phyloP scores from a whole-genome alignment of 2,888 invertebrate genomes.

The Campoplex capitator region DNA sequence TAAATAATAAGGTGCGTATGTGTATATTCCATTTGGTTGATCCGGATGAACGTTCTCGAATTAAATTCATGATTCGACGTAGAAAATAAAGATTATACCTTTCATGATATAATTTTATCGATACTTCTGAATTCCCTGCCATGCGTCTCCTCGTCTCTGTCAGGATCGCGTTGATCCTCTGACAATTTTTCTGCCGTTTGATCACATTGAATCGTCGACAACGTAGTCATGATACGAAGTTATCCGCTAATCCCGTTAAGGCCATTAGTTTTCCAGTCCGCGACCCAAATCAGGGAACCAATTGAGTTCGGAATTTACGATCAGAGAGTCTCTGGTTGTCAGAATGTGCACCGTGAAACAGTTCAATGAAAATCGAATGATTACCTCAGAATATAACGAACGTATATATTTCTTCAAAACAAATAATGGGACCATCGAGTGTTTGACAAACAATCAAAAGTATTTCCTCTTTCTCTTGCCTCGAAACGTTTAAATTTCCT shows the following conservation, averaged over 20 bases:
- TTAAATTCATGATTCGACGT: conserved; percentile 25
- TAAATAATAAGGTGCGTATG: conserved; percentile 6
- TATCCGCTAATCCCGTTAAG: conserved; percentile 41
- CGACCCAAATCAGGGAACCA: conserved; percentile 29
- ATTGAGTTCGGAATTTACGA: conserved; percentile 47
- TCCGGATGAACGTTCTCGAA: background rate
- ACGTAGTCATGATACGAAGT: conserved; percentile 27
- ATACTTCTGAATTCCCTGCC: conserved; percentile 2
- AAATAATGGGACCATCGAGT: background rate
- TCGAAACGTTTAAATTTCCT: too few relatives aligned
- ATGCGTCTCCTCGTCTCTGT: background rate
- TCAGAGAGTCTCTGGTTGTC: conserved; percentile 18
- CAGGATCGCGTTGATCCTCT: conserved; percentile 7
- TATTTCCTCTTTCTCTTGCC: too few relatives aligned
- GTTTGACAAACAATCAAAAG: background rate
- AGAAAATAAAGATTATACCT: conserved; percentile 1
- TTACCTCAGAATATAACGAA: conserved; percentile 3
- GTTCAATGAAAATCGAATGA: conserved; percentile 33
- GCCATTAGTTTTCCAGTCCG: conserved; percentile 52
- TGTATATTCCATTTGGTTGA: background rate
- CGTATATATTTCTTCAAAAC: conserved; percentile 4
- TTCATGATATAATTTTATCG: conserved; percentile 5
- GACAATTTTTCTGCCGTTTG: conserved; percentile 42
- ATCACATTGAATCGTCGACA: conserved; percentile 2
- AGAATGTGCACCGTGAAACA: conserved; percentile 1